Evolutionary conservation across 2,888 invertebrate genomes (phyloP), one percentile per base, ranked within the genome.

Genomic region (Bembecia ichneumoniformis): DNA sequence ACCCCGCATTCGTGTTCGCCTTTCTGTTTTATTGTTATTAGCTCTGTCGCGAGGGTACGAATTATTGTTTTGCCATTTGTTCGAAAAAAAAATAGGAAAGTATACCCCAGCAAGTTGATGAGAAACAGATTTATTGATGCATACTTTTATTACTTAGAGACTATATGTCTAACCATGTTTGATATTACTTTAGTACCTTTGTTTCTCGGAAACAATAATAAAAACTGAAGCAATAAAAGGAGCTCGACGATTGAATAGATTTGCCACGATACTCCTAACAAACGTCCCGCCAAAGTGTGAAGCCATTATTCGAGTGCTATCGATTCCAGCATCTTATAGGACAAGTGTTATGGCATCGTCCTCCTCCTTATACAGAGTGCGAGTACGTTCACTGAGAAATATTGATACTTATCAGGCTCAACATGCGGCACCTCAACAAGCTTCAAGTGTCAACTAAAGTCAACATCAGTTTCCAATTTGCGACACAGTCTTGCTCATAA

Each of bases 11-110:
- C 74, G 77, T 74, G 79, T 80, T 80, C 80, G 83, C 77, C 79
- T 80, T 77, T 82, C 86, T 84, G 82, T 84, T 87, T 87, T 87
- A 87, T 87, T 87, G 86, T 87, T 87, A 87, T 87, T 83, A 86
- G 77, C 72, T 77, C 73, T 71, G 74, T 65, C 74, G 74, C 74
- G 78, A 83, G 86, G 86, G 86, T 84, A 82, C 81, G 79, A 84
- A 74, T 82, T 84, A 87, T 87, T 82, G 86, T 86, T 83, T 79
- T 77, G 79, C 79, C 82, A 82, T 83, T 84, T 83, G 81, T 80
- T 68, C 70, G 67, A 78, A 64, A 81, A 78, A 64, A 81, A 76
- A 75, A 77, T 74, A 70, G 68, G 70, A 68, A 66, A 58, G 64
- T 65, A 60, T 64, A 59, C 46, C 44, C 34, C n/a, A 63, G 63